Evolutionary conservation across 2,797 vertebrate genomes (phyloP).

Genomic region (Neosilurus mollespiculum): DNA sequence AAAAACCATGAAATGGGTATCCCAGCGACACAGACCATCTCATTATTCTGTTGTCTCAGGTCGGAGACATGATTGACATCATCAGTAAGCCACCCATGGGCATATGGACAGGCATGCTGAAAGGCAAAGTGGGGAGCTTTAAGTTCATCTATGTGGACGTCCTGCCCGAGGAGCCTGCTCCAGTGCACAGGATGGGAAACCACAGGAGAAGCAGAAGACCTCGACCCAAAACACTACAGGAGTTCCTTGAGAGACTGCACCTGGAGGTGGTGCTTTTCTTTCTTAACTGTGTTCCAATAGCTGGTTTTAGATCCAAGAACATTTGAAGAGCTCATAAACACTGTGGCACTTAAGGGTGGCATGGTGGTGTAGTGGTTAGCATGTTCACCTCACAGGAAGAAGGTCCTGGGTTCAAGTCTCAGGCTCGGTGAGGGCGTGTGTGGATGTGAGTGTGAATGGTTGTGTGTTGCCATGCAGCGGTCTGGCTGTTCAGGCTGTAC

Average conservation of each 20-base stretch:
- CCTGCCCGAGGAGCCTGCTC: slow-evolving; percentile 71
- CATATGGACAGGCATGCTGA: slow-evolving; percentile 91
- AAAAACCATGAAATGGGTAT: slow-evolving; percentile 14
- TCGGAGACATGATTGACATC: slow-evolving; percentile 90
- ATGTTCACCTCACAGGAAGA: too few species aligned
- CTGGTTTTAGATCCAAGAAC: background rate
- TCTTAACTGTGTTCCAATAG: background rate
- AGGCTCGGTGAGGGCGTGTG: too few species aligned
- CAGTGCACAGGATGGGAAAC: slow-evolving; percentile 65
- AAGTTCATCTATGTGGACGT: slow-evolving; percentile 96
- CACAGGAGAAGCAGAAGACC: slow-evolving; percentile 66
- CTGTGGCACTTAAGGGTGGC: too few species aligned
- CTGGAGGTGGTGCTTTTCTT: slow-evolving; percentile 76
- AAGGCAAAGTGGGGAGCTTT: slow-evolving; percentile 87
- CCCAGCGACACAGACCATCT: background rate
- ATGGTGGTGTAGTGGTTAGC: too few species aligned
- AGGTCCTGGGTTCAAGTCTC: too few species aligned
- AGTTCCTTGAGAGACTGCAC: slow-evolving; percentile 78
- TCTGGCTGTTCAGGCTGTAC: too few species aligned
- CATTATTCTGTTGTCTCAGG: slow-evolving; percentile 68
- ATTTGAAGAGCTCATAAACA: background rate
- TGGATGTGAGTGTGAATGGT: too few species aligned
- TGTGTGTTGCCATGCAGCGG: too few species aligned
- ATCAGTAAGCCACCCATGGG: slow-evolving; percentile 91
- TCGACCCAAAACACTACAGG: slow-evolving; percentile 77